Conservation (phyloP, 2,888 invertebrate species). For the Fabriciana adippe region DNA sequence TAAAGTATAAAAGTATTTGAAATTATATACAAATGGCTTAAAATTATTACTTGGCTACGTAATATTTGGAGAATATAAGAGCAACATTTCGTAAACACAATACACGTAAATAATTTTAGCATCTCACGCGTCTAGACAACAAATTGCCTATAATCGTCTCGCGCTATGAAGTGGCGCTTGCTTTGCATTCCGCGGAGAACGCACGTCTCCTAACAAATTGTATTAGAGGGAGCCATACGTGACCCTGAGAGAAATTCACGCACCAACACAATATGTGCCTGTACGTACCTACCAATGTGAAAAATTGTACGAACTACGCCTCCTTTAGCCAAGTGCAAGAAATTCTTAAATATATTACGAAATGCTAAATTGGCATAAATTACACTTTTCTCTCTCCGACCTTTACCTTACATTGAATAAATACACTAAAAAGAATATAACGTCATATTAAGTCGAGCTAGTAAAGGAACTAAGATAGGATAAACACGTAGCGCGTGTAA, state of each 20-base stretch:
- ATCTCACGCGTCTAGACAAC: conserved; percentile 33
- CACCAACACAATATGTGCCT: conserved; percentile 53
- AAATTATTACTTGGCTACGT: too few relatives aligned
- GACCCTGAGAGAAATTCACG: conserved; percentile 63
- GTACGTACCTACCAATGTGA: conserved; percentile 59
- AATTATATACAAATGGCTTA: too few relatives aligned
- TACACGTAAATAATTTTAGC: conserved; percentile 35
- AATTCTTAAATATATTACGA: conserved; percentile 1
- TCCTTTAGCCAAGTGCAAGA: conserved; percentile 39
- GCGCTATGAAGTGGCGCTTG: conserved; percentile 65
- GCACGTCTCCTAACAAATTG: conserved; percentile 73
- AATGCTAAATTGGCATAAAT: too few relatives aligned
- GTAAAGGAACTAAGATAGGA: conserved; percentile 55
- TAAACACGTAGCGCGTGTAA: conserved; percentile 58
- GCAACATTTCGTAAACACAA: conserved; percentile 13
- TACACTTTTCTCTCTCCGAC: not conserved
- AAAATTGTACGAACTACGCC: conserved; percentile 56
- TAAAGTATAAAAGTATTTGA: too few relatives aligned
- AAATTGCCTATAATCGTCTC: conserved; percentile 60
- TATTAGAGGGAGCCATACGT: conserved; percentile 77
- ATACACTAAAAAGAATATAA: conserved; percentile 13
- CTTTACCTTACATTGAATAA: conserved; percentile 20
- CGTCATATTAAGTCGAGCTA: conserved; percentile 28
- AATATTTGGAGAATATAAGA: conserved; percentile 4
- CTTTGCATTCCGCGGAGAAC: conserved; percentile 67